Percentiles rank a stretch among this genome's conserved stretches.
Evolutionary conservation across 2,113 vertebrate genomes (phyloP).

Genomic region (Melanotaenia duboulayi): DNA sequence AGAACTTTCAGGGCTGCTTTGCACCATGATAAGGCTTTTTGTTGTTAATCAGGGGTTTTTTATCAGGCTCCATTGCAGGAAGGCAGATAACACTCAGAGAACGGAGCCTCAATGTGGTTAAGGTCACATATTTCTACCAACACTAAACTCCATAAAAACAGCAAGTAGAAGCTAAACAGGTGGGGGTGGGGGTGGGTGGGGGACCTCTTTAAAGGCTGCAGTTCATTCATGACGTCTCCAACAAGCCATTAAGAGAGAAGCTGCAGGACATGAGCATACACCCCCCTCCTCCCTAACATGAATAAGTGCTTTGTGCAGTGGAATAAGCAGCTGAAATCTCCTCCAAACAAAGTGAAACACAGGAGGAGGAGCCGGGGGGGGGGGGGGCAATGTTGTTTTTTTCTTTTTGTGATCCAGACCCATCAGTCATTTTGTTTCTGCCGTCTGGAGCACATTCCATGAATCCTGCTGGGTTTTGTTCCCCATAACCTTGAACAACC

Average conservation of each 20-base stretch:
- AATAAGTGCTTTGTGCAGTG: constrained; percentile 26
- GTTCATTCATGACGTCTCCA: constrained; percentile 12
- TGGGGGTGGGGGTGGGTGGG: neutral
- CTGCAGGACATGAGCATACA: constrained; percentile 14
- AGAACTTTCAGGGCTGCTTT: constrained; percentile 13
- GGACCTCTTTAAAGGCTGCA: neutral
- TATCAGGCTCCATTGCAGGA: neutral
- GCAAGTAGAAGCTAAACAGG: neutral
- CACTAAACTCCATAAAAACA: neutral
- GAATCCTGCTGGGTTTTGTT: constrained; percentile 74
- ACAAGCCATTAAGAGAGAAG: constrained; percentile 21
- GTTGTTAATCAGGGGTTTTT: constrained; percentile 19
- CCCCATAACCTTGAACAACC: constrained; percentile 50
- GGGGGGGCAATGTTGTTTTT: constrained; percentile 47
- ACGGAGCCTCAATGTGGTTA: neutral
- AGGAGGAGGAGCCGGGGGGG: constrained; percentile 4
- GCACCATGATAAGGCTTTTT: constrained; percentile 22
- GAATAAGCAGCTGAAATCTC: constrained; percentile 44
- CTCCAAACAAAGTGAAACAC: constrained; percentile 44
- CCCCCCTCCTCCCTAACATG: neutral
- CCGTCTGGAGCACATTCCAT: constrained; percentile 66
- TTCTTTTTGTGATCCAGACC: constrained; percentile 56
- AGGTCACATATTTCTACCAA: neutral
- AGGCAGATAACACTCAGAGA: constrained; percentile 2
- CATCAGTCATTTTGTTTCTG: constrained; percentile 63